phyloP scores from a whole-genome alignment of 2,113 vertebrate genomes.

The Ageneiosus marmoratus region DNA sequence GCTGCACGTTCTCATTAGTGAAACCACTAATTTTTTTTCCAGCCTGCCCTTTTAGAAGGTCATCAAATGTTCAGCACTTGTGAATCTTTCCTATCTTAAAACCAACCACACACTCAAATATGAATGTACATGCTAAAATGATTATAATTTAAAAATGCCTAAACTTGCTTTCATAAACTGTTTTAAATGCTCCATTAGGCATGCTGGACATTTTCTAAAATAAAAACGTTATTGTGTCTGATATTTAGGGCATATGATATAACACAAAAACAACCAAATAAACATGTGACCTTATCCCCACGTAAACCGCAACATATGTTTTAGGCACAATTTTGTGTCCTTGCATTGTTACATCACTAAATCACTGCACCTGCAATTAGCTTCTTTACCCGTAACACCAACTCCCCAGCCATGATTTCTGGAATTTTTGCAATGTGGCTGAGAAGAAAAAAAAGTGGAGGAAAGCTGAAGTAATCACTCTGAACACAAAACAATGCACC shows the following conservation, averaged over 20 bases:
- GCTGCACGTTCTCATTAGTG: conserved; percentile 68
- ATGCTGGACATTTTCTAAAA: not conserved
- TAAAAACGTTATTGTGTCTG: not conserved
- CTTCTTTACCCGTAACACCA: conserved; percentile 76
- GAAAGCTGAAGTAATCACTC: conserved; percentile 71
- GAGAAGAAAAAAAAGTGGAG: conserved; percentile 27
- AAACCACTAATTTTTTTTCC: conserved; percentile 41
- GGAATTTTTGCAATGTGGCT: conserved; percentile 67
- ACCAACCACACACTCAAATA: too few species aligned
- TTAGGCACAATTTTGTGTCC: conserved; percentile 70
- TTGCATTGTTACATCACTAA: conserved; percentile 53
- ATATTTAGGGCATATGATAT: not conserved
- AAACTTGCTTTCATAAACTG: not conserved
- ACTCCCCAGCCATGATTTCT: conserved; percentile 79
- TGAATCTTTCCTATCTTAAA: conserved; percentile 9
- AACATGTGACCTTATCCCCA: not conserved
- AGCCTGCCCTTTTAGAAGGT: conserved; percentile 30
- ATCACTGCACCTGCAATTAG: conserved; percentile 64
- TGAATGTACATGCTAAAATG: not conserved
- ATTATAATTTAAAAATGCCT: not conserved
- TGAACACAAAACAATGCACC: conserved; percentile 76
- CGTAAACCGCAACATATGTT: conserved; percentile 70
- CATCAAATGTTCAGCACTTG: conserved; percentile 19
- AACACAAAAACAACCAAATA: conserved; percentile 18
- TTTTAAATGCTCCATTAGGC: not conserved